phyloP scores from a whole-genome alignment of 2,888 invertebrate genomes.

The Yponomeuta evonymella region DNA sequence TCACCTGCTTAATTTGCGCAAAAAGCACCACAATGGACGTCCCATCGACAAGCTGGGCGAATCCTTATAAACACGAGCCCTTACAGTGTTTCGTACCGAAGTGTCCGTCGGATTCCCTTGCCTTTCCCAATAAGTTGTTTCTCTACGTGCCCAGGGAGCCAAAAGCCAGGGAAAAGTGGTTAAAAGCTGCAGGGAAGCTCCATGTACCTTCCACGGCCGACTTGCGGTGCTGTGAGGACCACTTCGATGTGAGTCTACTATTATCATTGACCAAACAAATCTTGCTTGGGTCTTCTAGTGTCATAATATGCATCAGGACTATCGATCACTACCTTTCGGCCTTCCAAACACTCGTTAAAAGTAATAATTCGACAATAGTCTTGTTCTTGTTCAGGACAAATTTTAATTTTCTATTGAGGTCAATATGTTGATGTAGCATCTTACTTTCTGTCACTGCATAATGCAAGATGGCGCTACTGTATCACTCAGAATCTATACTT shows the following conservation, averaged over 20 bases:
- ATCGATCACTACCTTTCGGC: too few relatives aligned
- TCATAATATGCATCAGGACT: too few relatives aligned
- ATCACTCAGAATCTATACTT: too few relatives aligned
- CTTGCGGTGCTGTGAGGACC: background rate
- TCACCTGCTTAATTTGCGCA: background rate
- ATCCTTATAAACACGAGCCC: background rate
- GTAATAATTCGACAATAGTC: too few relatives aligned
- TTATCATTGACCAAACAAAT: background rate
- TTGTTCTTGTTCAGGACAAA: too few relatives aligned
- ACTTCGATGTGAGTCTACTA: background rate
- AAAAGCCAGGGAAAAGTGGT: background rate
- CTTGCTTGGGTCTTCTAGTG: too few relatives aligned
- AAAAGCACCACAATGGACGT: background rate
- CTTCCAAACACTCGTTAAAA: too few relatives aligned
- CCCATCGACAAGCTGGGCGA: background rate
- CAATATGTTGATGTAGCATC: too few relatives aligned
- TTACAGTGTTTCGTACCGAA: background rate
- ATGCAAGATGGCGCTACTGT: too few relatives aligned
- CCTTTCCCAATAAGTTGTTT: background rate
- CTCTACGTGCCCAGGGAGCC: background rate
- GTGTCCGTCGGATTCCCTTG: background rate
- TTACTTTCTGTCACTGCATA: too few relatives aligned
- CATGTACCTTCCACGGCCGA: background rate
- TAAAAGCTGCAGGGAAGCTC: background rate
- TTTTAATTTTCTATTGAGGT: too few relatives aligned